These are phyloP conservation scores for Hyperoplus lanceolatus DNA, from an alignment of 2,797 vertebrate species.

Conservation along the genomic window DNA sequence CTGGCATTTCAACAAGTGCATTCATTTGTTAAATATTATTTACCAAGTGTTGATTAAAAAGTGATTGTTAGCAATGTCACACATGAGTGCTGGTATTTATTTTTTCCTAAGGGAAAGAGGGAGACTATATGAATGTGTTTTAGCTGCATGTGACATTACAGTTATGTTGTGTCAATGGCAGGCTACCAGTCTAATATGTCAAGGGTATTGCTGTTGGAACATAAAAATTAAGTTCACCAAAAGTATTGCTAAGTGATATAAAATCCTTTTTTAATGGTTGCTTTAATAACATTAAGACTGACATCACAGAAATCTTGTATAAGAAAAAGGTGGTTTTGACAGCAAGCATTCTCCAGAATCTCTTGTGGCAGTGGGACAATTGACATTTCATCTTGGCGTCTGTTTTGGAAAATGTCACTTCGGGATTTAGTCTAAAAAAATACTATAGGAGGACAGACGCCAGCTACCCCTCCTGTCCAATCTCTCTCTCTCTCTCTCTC, in stretches of 20 bases:
- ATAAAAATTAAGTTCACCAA: constrained; percentile 32
- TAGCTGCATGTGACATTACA: constrained; percentile 26
- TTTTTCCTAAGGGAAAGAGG: constrained; percentile 36
- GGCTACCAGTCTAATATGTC: constrained; percentile 42
- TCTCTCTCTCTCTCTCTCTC: too few species aligned
- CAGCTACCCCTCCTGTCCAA: neutral
- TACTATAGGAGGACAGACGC: neutral
- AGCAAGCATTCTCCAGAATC: too few species aligned
- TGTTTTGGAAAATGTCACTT: neutral
- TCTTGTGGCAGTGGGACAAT: constrained; percentile 1
- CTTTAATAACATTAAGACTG: constrained; percentile 25
- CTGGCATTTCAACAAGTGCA: constrained; percentile 56
- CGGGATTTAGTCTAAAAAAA: neutral
- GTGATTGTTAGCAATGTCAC: constrained; percentile 62
- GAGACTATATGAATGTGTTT: constrained; percentile 21
- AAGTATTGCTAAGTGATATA: constrained; percentile 23
- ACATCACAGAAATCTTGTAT: neutral
- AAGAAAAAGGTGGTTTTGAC: too few species aligned
- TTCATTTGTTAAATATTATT: constrained; percentile 70
- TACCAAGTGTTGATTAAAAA: constrained; percentile 70
- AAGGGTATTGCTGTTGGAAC: constrained; percentile 44
- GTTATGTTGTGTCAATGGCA: constrained; percentile 48
- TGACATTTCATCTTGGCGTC: constrained; percentile 9
- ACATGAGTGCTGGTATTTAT: constrained; percentile 50
- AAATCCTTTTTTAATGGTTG: constrained; percentile 42